Percentiles rank a stretch among this genome's conserved stretches.
Evolutionary conservation across 2,797 vertebrate genomes (phyloP).

Genomic region (Microchirus variegatus): DNA sequence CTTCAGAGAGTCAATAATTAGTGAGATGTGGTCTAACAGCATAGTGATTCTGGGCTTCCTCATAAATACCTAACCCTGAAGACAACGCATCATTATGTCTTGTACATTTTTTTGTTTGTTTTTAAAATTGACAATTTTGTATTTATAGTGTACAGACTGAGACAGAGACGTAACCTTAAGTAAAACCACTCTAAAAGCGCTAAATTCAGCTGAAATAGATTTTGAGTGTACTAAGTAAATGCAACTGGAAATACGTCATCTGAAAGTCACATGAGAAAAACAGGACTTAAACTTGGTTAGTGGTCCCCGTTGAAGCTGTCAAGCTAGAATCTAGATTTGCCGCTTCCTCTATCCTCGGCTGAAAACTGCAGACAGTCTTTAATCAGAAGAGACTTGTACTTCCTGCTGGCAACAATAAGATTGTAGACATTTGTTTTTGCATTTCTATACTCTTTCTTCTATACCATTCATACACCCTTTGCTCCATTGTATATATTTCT

Average conservation of each 20-base stretch:
- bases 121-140: background rate
- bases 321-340: constrained; percentile 47
- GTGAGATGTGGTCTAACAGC: background rate
- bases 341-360: constrained; percentile 66
- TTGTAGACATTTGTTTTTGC: constrained; percentile 21
- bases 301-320: constrained; percentile 28
- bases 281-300: constrained; percentile 51
- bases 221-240: too few species aligned
- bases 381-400: constrained; percentile 65
- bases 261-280: constrained; percentile 60
- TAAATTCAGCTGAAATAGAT: too few species aligned
- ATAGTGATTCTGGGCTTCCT: background rate
- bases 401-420: constrained; percentile 59
- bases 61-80: background rate
- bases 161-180: too few species aligned
- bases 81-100: background rate
- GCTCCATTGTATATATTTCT: too few species aligned
- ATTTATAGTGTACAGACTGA: too few species aligned
- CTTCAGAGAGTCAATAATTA: constrained; percentile 11
- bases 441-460: constrained; percentile 10
- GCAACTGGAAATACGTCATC: constrained; percentile 22
- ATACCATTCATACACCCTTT: too few species aligned
- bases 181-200: too few species aligned
- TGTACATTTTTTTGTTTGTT: too few species aligned
- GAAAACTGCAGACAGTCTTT: constrained; percentile 51